Conservation (phyloP, 2,888 invertebrate species). For the Cephus runcator region DNA sequence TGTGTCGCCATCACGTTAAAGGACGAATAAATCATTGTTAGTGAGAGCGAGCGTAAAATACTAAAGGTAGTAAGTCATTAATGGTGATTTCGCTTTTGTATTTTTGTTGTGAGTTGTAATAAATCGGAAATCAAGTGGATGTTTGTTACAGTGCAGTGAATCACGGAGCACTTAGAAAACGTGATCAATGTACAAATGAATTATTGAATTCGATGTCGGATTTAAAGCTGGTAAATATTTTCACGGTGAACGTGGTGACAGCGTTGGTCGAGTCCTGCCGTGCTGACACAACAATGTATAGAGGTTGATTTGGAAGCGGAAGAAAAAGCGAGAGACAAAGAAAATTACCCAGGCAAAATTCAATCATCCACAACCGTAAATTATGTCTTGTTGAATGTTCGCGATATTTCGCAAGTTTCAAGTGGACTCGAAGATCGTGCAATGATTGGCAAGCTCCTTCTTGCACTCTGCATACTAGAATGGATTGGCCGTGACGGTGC, state of each 20-base stretch:
- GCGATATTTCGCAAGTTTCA: neutral
- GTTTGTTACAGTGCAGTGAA: neutral
- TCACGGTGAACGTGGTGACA: neutral
- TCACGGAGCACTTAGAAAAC: neutral
- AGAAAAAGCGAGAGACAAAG: neutral
- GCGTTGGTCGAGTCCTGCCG: neutral
- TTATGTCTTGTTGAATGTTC: neutral
- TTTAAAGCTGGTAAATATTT: neutral
- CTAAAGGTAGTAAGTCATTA: neutral
- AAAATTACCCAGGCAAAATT: neutral
- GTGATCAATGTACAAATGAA: neutral
- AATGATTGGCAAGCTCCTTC: slow-evolving; percentile 58
- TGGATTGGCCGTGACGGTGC: slow-evolving; percentile 54
- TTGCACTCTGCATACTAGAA: slow-evolving; percentile 55
- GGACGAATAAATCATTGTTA: neutral
- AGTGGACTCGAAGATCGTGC: slow-evolving; percentile 32
- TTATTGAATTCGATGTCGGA: neutral
- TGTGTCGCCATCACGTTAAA: neutral
- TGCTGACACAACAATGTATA: neutral
- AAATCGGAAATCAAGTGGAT: neutral
- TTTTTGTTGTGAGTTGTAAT: neutral
- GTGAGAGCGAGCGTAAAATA: neutral
- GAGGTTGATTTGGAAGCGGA: neutral
- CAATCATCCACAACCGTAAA: neutral
- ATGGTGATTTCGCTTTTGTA: neutral